Base-by-base conservation (phyloP, 2,888 invertebrate species). In the Antheraea yamamai region DNA sequence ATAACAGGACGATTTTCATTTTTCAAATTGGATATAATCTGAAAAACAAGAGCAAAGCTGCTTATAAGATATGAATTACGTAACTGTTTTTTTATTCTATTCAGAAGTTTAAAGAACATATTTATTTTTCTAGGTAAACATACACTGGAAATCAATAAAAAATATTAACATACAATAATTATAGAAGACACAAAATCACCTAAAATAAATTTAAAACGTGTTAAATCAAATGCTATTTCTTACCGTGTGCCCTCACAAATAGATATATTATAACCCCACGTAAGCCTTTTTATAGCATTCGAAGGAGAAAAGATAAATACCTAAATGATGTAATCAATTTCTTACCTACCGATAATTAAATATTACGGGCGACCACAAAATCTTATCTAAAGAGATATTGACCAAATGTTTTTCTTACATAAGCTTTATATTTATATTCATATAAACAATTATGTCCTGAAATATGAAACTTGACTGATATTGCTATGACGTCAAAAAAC, bases 321-420 rank as follows among this genome's bases (percentile, higher is more conserved):
- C 39, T 70, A 39, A 30, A 30, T 30, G 64, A 16, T 39, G 10
- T 70, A 68, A 70, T 70, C 39, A 70, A 35, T 20, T 70, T 70
- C 2, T 26, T 66, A 66, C 64, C 64, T 70, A 39, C n/a, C 39
- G 70, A 70, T 70, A 70, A 39, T 39, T 23, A 39, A 16, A 6
- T 6, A 66, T 23, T 1, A 39, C 39, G 39, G 39, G 70, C 20
- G n/a, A 39, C 20, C 23, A n/a, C 18, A 20, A 39, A 70, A 39
- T 39, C 70, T 70, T 70, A 70, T 70, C 70, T 70, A 12, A 39
- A n/a, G n/a, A 70, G 14, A 70, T 70, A 70, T 70, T 70, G 39
- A 39, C 39, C 12, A 39, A 70, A 39, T 4, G 18, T 39, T 39
- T 20, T 70, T 30, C 0, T 70, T 39, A n/a, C 16, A 26, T 70